Conservation (phyloP, 2,797 vertebrate genomes). For the Hipposideros larvatus region DNA sequence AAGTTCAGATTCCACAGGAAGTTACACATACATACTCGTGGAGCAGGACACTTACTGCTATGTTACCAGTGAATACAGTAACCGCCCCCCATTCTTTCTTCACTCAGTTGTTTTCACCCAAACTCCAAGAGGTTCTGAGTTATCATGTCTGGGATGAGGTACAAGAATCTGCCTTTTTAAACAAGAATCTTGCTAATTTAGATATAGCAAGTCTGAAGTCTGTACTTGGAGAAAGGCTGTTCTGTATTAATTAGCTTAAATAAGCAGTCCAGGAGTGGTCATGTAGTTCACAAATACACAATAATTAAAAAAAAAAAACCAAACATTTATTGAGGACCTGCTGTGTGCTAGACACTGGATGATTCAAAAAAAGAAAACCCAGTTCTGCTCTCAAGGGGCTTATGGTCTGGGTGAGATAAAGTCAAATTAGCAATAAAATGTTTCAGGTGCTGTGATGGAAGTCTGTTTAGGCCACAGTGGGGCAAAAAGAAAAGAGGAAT, state of each 20-base stretch:
- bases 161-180: not conserved
- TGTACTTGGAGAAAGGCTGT: not conserved
- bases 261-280: not conserved
- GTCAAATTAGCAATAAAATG: not conserved
- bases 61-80: fast-evolving
- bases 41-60: not conserved
- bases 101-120: not conserved
- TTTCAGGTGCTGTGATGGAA: not conserved
- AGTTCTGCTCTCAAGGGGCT: not conserved
- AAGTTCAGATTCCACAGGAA: not conserved
- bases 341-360: not conserved
- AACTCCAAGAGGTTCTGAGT: not conserved
- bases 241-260: not conserved
- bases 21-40: too few species aligned
- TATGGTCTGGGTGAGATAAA: not conserved
- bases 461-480: not conserved
- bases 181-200: not conserved
- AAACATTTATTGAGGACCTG: not conserved
- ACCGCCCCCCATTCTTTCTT: not conserved
- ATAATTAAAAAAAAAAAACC: not conserved
- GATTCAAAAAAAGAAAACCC: not conserved
- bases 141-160: not conserved
- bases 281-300: not conserved
- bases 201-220: not conserved
- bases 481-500: not conserved